Evolutionary conservation across 2,888 invertebrate species (phyloP).

Genomic region (Calliscelio sp.): DNA sequence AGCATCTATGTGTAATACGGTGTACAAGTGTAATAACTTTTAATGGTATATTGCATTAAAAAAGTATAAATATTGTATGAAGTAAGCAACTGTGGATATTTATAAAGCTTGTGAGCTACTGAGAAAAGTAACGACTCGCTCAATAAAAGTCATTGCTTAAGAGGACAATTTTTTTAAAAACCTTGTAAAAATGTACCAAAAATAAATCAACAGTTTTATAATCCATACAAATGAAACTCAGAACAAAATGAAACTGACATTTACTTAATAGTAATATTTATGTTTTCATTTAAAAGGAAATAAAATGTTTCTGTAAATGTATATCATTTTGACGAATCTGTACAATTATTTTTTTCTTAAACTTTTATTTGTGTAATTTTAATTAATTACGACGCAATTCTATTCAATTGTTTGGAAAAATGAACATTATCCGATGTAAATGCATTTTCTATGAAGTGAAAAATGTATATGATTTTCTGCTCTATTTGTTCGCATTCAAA

Average conservation of each 20-base stretch:
- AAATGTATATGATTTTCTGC: neutral
- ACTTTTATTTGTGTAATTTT: too few species aligned
- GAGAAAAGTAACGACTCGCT: conserved; percentile 32
- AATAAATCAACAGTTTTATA: conserved; percentile 8
- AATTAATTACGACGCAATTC: too few species aligned
- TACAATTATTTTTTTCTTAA: too few species aligned
- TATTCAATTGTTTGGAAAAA: too few species aligned
- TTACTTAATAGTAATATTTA: too few species aligned
- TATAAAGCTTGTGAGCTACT: conserved; percentile 21
- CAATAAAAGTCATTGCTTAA: conserved; percentile 32
- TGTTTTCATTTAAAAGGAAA: too few species aligned
- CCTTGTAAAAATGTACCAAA: neutral
- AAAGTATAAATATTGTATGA: conserved; percentile 37
- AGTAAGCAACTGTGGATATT: conserved; percentile 5
- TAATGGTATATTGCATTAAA: conserved; percentile 37
- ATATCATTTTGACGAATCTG: too few species aligned
- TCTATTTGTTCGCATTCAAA: neutral
- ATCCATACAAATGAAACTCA: neutral
- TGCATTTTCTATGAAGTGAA: neutral
- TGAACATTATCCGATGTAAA: too few species aligned
- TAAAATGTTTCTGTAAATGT: too few species aligned
- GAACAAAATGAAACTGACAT: too few species aligned
- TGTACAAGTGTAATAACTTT: conserved; percentile 32
- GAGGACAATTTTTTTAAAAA: conserved; percentile 8
- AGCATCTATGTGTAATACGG: conserved; percentile 36